Evolutionary conservation across 2,888 invertebrate genomes (phyloP).

Genomic region (Volucella zonaria): DNA sequence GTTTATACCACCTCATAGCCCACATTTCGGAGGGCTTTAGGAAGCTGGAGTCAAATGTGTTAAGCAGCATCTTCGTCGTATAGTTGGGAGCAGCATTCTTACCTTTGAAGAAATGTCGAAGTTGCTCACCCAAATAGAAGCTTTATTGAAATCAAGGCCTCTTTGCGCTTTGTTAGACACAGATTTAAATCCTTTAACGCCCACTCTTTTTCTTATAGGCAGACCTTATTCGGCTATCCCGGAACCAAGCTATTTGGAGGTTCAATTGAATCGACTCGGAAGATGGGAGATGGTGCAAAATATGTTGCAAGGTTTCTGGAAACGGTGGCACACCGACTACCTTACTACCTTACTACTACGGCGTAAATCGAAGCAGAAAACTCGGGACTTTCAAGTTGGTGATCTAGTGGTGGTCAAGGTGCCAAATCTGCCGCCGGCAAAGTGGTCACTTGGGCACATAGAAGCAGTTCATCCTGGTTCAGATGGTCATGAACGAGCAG

Average conservation of each 20-base stretch:
- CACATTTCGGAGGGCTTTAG: background rate
- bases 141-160: constrained; percentile 48
- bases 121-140: constrained; percentile 65
- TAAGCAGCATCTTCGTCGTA: constrained; percentile 49
- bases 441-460: constrained; percentile 57
- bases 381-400: constrained; percentile 1
- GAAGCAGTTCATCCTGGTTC: constrained; percentile 43
- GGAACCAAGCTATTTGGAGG: too few relatives aligned
- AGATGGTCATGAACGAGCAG: constrained; percentile 44
- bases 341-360: constrained; percentile 9
- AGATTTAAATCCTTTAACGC: constrained; percentile 17
- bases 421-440: constrained; percentile 27
- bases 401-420: constrained; percentile 49
- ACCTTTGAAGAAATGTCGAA: constrained; percentile 60
- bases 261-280: too few relatives aligned
- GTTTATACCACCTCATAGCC: constrained; percentile 19
- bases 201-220: background rate
- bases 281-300: too few relatives aligned
- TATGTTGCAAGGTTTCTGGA: too few relatives aligned
- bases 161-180: constrained; percentile 46
- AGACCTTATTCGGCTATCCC: constrained; percentile 17
- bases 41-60: constrained; percentile 18
- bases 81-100: constrained; percentile 41
- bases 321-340: background rate
- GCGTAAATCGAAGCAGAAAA: constrained; percentile 20